A percentile compares a stretch with the other conserved stretches of the same genome.
These are phyloP conservation scores for Epinephelus fuscoguttatus DNA, from an alignment of 2,113 vertebrate genomes.

Conservation along the genomic window DNA sequence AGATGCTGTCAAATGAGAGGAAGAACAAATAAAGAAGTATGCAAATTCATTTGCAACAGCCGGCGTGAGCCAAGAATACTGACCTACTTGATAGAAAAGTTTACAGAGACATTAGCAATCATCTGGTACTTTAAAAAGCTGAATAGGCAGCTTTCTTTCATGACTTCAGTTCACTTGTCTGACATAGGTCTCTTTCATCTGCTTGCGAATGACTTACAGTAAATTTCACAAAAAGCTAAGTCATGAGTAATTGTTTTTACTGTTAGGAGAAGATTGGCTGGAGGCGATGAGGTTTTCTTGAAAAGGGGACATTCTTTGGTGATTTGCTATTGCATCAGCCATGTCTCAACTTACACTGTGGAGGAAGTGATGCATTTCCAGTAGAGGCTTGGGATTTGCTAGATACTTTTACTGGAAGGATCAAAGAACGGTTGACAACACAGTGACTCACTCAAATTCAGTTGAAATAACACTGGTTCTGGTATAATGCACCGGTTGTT, in stretches of 20 bases:
- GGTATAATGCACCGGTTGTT: neutral
- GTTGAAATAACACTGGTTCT: slow-evolving; percentile 20
- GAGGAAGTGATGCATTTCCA: slow-evolving; percentile 66
- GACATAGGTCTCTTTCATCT: neutral
- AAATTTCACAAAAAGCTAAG: slow-evolving; percentile 22
- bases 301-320: slow-evolving; percentile 46
- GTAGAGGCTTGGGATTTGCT: slow-evolving; percentile 36
- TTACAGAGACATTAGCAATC: slow-evolving; percentile 25
- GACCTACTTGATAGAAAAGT: slow-evolving; percentile 42
- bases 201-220: slow-evolving; percentile 35
- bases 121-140: neutral
- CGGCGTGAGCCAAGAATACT: slow-evolving; percentile 31
- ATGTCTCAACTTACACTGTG: slow-evolving; percentile 46
- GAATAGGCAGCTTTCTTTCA: slow-evolving; percentile 26
- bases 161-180: slow-evolving; percentile 4
- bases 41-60: slow-evolving; percentile 50
- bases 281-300: slow-evolving; percentile 10
- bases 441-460: slow-evolving; percentile 63
- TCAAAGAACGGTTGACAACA: slow-evolving; percentile 33
- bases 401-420: slow-evolving; percentile 69
- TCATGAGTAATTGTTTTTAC: slow-evolving; percentile 52
- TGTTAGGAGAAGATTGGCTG: slow-evolving; percentile 25
- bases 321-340: slow-evolving; percentile 57
- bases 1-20: slow-evolving; percentile 35
- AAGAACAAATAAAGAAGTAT: slow-evolving; percentile 46